These are phyloP conservation scores for Paratilapia polleni DNA, from an alignment of 2,113 vertebrate genomes.

Conservation along the genomic window DNA sequence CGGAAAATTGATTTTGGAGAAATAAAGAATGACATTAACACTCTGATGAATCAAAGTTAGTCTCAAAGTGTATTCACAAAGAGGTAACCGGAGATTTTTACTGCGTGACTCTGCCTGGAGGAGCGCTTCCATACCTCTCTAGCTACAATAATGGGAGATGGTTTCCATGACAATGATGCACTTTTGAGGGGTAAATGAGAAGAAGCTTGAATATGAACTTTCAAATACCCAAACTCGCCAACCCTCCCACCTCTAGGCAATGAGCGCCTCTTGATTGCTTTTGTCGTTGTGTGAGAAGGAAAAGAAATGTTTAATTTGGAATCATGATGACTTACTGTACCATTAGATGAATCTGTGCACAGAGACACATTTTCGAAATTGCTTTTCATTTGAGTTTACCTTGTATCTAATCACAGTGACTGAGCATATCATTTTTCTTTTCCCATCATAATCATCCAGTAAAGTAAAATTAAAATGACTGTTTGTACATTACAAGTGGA, in stretches of 20 bases:
- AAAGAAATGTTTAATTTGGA: constrained; percentile 52
- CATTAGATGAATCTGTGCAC: background rate
- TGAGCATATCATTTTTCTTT: background rate
- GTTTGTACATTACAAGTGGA: background rate
- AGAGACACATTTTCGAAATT: constrained; percentile 7
- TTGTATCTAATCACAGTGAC: background rate
- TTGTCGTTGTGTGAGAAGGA: constrained; percentile 37
- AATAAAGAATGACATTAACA: constrained; percentile 40
- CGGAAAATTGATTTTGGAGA: constrained; percentile 48
- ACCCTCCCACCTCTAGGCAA: background rate
- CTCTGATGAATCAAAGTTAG: constrained; percentile 51
- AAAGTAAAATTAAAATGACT: background rate
- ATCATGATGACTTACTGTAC: constrained; percentile 11
- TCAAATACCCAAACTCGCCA: background rate
- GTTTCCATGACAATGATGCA: constrained; percentile 69
- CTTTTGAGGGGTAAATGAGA: constrained; percentile 47
- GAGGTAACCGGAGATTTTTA: constrained; percentile 38
- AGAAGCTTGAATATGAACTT: constrained; percentile 34
- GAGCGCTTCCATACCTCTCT: constrained; percentile 24
- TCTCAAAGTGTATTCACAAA: constrained; percentile 28
- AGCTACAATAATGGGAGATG: constrained; percentile 32
- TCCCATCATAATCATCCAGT: background rate
- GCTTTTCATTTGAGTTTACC: constrained; percentile 16
- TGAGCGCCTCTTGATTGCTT: constrained; percentile 39
- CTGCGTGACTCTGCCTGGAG: background rate